These are phyloP conservation scores for Acleris cristana DNA, from an alignment of 2,888 invertebrate species.

Conservation along the genomic window DNA sequence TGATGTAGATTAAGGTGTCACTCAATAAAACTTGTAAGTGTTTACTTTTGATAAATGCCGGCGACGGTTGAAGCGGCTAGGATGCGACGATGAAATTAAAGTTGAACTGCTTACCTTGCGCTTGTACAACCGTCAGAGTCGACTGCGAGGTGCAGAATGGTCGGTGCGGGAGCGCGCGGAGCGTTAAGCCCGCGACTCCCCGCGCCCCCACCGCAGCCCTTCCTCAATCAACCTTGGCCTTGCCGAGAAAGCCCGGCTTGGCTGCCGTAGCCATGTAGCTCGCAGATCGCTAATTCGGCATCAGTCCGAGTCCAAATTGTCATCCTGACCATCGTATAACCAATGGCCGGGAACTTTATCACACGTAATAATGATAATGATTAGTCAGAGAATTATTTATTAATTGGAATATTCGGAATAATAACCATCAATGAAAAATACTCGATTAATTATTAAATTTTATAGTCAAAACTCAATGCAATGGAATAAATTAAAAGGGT, in stretches of 20 bases:
- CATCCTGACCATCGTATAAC: constrained; percentile 27
- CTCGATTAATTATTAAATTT: no score
- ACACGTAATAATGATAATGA: constrained; percentile 13
- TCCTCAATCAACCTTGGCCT: constrained; percentile 80
- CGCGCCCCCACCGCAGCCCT: constrained; percentile 74
- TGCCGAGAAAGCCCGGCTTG: constrained; percentile 62
- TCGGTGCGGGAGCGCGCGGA: constrained; percentile 76
- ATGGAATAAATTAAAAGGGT: no score
- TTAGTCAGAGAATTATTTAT: constrained; percentile 14
- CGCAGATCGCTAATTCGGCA: constrained; percentile 31
- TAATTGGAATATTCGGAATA: no score
- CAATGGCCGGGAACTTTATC: constrained; percentile 26
- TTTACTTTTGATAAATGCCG: constrained; percentile 52
- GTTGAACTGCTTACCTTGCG: constrained; percentile 79
- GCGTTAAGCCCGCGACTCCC: constrained; percentile 77
- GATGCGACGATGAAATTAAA: constrained; percentile 57
- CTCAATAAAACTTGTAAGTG: constrained; percentile 55
- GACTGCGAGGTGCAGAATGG: constrained; percentile 84
- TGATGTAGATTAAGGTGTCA: constrained; percentile 65
- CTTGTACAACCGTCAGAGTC: constrained; percentile 83
- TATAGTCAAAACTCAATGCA: no score
- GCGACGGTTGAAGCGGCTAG: constrained; percentile 48
- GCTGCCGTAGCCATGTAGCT: constrained; percentile 30
- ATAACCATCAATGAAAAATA: no score
- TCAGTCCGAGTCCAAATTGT: constrained; percentile 33